A percentile compares a stretch with the other conserved stretches of the same genome.
These are phyloP conservation scores for Mola mola DNA, from an alignment of 2,113 vertebrate species.

Conservation along the genomic window DNA sequence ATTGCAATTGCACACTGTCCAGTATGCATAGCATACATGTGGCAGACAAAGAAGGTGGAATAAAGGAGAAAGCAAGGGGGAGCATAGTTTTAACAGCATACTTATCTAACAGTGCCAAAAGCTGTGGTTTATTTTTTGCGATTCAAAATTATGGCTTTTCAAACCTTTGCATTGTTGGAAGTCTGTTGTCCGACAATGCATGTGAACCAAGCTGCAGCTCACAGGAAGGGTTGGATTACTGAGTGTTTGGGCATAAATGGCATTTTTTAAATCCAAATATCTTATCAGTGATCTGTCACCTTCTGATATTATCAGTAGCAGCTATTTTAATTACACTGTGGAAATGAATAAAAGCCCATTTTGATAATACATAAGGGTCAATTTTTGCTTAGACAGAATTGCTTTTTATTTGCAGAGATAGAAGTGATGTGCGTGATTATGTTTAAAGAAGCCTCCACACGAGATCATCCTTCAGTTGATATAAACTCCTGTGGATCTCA, in stretches of 20 bases:
- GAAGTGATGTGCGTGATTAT: background rate
- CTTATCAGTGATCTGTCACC: slow-evolving; percentile 1
- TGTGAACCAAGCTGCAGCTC: background rate
- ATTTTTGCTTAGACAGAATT: no score
- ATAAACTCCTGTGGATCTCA: slow-evolving; percentile 2
- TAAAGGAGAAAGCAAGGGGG: no score
- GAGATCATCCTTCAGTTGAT: background rate
- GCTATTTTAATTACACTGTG: background rate
- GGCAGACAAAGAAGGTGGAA: no score
- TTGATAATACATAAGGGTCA: no score
- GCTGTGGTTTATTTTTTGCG: background rate
- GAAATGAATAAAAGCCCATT: background rate
- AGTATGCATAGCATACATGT: no score
- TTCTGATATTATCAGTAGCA: background rate
- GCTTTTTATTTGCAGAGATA: no score
- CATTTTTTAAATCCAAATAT: background rate
- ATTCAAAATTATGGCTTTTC: background rate
- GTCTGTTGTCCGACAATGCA: background rate
- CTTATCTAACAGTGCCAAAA: no score
- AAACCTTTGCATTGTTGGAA: background rate
- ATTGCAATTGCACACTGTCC: background rate
- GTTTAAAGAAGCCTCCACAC: slow-evolving; percentile 6
- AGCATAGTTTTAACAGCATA: no score
- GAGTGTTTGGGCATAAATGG: background rate
- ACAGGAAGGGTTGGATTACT: background rate